Evolutionary conservation across 2,797 vertebrate species (phyloP), one percentile per base, ranked within the genome.

Genomic region (Babyrousa celebensis): DNA sequence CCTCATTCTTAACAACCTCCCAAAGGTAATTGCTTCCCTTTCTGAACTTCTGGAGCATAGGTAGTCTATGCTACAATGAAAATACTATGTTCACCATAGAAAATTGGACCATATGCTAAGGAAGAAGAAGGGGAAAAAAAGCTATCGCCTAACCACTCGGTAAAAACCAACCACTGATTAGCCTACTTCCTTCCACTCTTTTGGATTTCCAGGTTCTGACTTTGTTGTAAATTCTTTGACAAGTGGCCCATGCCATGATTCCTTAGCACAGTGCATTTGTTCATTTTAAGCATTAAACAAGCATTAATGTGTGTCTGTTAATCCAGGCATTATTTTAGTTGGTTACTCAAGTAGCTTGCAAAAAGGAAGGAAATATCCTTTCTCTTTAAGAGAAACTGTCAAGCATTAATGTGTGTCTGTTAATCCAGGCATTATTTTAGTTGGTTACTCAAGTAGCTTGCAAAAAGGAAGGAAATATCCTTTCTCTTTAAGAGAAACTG

Each of bases 121-220:
- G 10, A 91, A 74, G 23, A 84, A 58, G 11, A 58, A 29, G 3
- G 3, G 7, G 18, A 11, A 72, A 21, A 78, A 62, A 79, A 84
- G 48, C 23, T 82, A 12, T 4, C 72, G 54, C 87, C 9, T 84
- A 25, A 54, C 43, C 62, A 58, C n/a, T 71, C 23, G 32, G n/a
- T 83, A 84, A 89, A 83, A 95, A 52, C 9, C 40, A 80, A 21
- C 85, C 16, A 70, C 48, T 86, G 4, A 79, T 94, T 27, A 68
- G 68, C 82, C 67, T 72, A 79, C 65, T 94, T 94, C 72, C 87
- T 93, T 80, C 82, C 2, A 62, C 32, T 84, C 23, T 94, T 79
- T 60, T 85, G 48, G 27, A 74, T 29, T 85, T 80, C 67, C 87
- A 58, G n/a, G 52, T 90, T 54, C 67, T 65, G 86, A 54, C 16